Base-by-base conservation (phyloP, 2,797 vertebrate genomes). In the Denticeps clupeoides region DNA sequence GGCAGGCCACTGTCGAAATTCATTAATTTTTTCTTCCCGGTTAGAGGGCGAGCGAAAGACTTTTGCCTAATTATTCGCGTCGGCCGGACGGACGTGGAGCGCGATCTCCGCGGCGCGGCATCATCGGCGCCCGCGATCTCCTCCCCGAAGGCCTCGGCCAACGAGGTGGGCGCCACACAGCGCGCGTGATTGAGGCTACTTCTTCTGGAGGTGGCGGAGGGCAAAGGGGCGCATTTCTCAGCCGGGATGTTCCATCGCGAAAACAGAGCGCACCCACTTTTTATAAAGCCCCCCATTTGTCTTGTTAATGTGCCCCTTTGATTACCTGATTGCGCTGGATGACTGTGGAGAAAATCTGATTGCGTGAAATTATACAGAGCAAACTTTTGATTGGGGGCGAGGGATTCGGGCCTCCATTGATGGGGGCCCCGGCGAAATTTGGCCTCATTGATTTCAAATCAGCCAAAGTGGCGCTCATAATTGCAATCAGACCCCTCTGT, bases 291-390 rank as follows among this genome's bases (percentile, higher is more conserved):
- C 73, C 77, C 77, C 80, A 81, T 86, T 86, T 84, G 81, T 84
- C 82, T 84, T 80, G 80, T 82, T 82, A 86, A 85, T 83, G 77
- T 79, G 80, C 77, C 82, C 81, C 77, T 80, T 81, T 86, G 84
- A 86, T 85, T 86, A 86, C 82, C 82, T 86, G 84, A 86, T 86
- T 86, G 84, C 84, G 71, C 82, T 82, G 79, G 80, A 83, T 84
- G 82, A 85, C 83, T 85, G 83, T 80, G 80, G 84, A 84, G 81
- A 84, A n/a, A 86, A 85, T 84, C 82, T 86, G 84, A 86, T 86
- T 86, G 84, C 81, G 74, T 82, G 78, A 84, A 85, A 86, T 85
- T 86, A 86, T 83, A 84, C 80, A 82, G 77, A 80, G 78, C 80
- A 84, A 64, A 83, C 75, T 81, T 84, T 82, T 86, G 84, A 85